phyloP scores from a whole-genome alignment of 53 echinoderm and acorn worm species.

The Glandiceps talaboti region DNA sequence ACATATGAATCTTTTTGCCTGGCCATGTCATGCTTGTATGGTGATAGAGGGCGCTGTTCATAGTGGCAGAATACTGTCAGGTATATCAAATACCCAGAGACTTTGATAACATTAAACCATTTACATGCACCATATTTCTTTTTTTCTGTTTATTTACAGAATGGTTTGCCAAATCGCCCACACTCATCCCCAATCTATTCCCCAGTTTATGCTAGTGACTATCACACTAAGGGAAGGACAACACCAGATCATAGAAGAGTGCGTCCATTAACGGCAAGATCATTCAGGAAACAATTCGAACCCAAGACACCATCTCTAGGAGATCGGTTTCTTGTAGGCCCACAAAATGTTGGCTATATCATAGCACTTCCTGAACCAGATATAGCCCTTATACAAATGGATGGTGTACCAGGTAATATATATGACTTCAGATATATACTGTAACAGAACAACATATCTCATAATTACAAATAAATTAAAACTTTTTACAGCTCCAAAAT shows the following conservation, averaged over 20 bases:
- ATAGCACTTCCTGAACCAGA: constrained; percentile 84
- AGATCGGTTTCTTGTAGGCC: constrained; percentile 76
- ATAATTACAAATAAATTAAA: too few species aligned
- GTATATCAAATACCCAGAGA: too few species aligned
- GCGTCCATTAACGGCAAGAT: neutral
- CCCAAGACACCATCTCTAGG: constrained; percentile 49
- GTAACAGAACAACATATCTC: too few species aligned
- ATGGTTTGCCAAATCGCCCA: constrained; percentile 69
- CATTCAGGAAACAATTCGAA: neutral
- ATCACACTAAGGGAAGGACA: constrained; percentile 60
- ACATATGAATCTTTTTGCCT: too few species aligned
- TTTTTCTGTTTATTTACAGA: constrained; percentile 39
- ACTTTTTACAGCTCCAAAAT: neutral
- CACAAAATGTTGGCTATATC: constrained; percentile 81
- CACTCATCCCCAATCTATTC: constrained; percentile 34
- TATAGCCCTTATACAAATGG: constrained; percentile 83
- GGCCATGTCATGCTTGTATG: too few species aligned
- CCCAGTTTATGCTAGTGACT: constrained; percentile 64
- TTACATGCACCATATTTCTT: too few species aligned
- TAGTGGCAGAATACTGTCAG: too few species aligned
- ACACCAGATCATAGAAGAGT: constrained; percentile 36
- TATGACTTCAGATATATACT: too few species aligned
- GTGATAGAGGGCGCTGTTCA: too few species aligned
- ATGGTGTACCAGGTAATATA: constrained; percentile 74
- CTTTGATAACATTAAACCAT: too few species aligned